phyloP scores from a whole-genome alignment of 2,888 invertebrate genomes.

The Drosophila demipolita region DNA sequence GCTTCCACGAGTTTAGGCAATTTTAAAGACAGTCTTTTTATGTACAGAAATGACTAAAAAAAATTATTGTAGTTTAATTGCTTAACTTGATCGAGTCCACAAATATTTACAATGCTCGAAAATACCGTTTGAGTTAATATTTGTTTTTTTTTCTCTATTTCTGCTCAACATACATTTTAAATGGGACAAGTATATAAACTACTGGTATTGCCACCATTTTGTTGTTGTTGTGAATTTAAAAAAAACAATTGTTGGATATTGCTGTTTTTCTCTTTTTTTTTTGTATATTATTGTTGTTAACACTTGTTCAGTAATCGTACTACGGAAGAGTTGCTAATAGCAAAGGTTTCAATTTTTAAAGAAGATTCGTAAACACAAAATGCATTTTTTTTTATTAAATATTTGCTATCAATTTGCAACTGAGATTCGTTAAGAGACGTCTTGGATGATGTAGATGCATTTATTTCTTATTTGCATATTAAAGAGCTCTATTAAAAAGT shows the following conservation, averaged over 20 bases:
- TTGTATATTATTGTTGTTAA: conserved; percentile 55
- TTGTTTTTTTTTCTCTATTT: conserved; percentile 27
- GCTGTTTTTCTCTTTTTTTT: conserved; percentile 25
- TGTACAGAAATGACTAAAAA: too few relatives aligned
- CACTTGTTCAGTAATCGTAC: conserved; percentile 42
- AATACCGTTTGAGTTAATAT: conserved; percentile 53
- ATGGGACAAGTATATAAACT: conserved; percentile 2
- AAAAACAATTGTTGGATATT: conserved; percentile 31
- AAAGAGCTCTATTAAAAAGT: neutral
- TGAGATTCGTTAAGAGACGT: neutral
- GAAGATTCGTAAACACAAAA: conserved; percentile 1
- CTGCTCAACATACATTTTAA: conserved; percentile 10
- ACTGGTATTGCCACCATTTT: neutral
- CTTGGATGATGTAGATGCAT: neutral
- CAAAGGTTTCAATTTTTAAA: conserved; percentile 3
- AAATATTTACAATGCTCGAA: neutral
- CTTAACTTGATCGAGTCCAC: neutral
- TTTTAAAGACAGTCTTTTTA: neutral
- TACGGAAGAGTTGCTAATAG: conserved; percentile 55
- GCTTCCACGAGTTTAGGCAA: neutral
- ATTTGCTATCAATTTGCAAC: conserved; percentile 5
- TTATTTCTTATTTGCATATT: neutral
- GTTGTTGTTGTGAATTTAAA: neutral
- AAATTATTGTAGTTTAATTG: neutral
- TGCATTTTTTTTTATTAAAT: conserved; percentile 11